phyloP scores from a whole-genome alignment of 2,888 invertebrate genomes.

The Eupithecia inturbata region DNA sequence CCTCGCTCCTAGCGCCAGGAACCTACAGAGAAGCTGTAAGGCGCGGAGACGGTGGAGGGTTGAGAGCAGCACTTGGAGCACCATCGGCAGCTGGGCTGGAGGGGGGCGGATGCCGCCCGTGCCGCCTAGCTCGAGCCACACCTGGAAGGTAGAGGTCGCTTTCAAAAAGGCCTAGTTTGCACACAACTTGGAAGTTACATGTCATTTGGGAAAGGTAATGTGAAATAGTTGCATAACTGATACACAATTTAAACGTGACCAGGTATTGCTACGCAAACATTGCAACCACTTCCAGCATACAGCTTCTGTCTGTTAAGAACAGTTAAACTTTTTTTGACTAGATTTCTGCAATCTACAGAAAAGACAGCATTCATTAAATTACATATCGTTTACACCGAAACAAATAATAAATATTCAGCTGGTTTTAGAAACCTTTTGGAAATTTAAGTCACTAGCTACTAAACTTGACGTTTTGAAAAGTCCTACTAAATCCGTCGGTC shows the following conservation, averaged over 20 bases:
- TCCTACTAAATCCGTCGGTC: not conserved
- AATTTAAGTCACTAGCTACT: not conserved
- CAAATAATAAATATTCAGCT: too few relatives aligned
- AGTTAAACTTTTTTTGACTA: too few relatives aligned
- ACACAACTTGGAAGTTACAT: not conserved
- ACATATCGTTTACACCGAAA: too few relatives aligned
- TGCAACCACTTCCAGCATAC: too few relatives aligned
- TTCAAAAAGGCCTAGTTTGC: not conserved
- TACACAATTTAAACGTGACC: too few relatives aligned
- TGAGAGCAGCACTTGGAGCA: slow-evolving; percentile 92
- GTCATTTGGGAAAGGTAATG: too few relatives aligned
- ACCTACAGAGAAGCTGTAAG: slow-evolving; percentile 95
- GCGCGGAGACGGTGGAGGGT: slow-evolving; percentile 95
- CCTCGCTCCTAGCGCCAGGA: slow-evolving; percentile 94
- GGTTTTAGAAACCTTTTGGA: too few relatives aligned
- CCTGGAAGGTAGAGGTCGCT: slow-evolving; percentile 12
- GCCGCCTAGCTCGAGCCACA: slow-evolving; percentile 90
- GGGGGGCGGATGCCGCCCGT: slow-evolving; percentile 84
- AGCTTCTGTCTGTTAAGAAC: too few relatives aligned
- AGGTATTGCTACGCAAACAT: too few relatives aligned
- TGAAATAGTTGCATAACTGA: too few relatives aligned
- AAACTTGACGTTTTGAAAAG: not conserved
- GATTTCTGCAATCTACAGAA: too few relatives aligned
- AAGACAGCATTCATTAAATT: too few relatives aligned
- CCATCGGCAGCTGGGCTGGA: slow-evolving; percentile 98